Conservation (phyloP, 2,113 vertebrate genomes). For the Poecilia latipinna region DNA sequence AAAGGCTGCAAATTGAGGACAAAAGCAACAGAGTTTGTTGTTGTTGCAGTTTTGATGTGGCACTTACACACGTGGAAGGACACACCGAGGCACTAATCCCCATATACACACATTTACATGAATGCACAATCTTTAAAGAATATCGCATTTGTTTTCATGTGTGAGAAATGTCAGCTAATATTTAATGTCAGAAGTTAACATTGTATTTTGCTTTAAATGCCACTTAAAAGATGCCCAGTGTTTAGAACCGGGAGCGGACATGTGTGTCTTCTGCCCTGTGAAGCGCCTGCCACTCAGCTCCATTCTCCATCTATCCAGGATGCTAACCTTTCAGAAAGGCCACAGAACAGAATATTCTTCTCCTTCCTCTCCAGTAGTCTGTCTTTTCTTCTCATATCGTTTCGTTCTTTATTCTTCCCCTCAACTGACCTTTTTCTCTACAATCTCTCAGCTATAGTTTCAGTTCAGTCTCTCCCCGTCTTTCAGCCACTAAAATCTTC, state of each 20-base stretch:
- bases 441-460: too few relatives aligned
- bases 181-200: conserved; percentile 41
- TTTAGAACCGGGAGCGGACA: neutral
- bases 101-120: too few relatives aligned
- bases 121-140: neutral
- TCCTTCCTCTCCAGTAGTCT: neutral
- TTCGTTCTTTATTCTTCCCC: too few relatives aligned
- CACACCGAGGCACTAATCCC: too few relatives aligned
- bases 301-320: neutral
- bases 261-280: conserved; percentile 30
- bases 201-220: conserved; percentile 44
- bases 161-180: conserved; percentile 51
- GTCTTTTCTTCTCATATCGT: too few relatives aligned
- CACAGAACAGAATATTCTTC: neutral
- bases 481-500: too few relatives aligned
- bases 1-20: too few relatives aligned
- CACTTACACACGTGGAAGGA: too few relatives aligned
- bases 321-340: neutral
- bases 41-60: neutral
- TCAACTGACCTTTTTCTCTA: too few relatives aligned
- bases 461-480: too few relatives aligned
- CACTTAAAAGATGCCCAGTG: conserved; percentile 23
- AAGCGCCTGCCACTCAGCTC: conserved; percentile 45
- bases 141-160: neutral
- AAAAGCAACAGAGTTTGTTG: too few relatives aligned